phyloP scores from a whole-genome alignment of 2,797 vertebrate genomes.

The Rhinatrema bivittatum region DNA sequence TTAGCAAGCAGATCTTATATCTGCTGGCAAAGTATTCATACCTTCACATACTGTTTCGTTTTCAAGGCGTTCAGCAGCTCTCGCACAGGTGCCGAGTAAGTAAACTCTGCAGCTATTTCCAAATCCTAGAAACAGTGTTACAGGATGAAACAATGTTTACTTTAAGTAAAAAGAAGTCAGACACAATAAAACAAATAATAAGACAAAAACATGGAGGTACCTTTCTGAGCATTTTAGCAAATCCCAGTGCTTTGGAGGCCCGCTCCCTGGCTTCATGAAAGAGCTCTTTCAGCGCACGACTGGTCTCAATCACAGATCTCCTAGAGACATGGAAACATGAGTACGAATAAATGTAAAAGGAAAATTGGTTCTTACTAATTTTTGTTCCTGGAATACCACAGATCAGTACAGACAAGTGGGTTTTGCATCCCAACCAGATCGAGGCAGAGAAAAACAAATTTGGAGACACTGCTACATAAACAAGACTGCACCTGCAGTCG shows the following conservation, averaged over 20 bases:
- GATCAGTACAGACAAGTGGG: too few relatives aligned
- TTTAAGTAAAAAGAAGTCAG: background rate
- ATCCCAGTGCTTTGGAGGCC: slow-evolving; percentile 94
- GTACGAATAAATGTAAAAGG: slow-evolving; percentile 4
- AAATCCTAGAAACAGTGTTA: slow-evolving; percentile 70
- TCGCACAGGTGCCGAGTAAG: slow-evolving; percentile 68
- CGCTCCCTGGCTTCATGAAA: slow-evolving; percentile 95
- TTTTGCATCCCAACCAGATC: too few relatives aligned
- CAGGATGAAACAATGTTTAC: slow-evolving; percentile 8
- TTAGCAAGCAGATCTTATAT: too few relatives aligned
- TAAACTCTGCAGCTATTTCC: slow-evolving; percentile 92
- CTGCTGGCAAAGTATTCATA: too few relatives aligned
- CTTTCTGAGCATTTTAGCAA: slow-evolving; percentile 97
- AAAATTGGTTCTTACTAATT: too few relatives aligned
- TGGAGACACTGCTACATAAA: too few relatives aligned
- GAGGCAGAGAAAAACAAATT: too few relatives aligned
- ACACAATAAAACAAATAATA: background rate
- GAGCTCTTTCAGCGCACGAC: slow-evolving; percentile 90
- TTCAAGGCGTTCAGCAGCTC: slow-evolving; percentile 76
- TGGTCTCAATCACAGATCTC: slow-evolving; percentile 92
- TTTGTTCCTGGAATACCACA: too few relatives aligned
- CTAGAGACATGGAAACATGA: slow-evolving; percentile 59
- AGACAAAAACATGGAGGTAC: slow-evolving; percentile 45
- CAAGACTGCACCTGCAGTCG: too few relatives aligned
- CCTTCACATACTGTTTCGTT: slow-evolving; percentile 81